Evolutionary conservation across 2,113 vertebrate species (phyloP), one percentile per base, ranked within the genome.

Genomic region (Rana temporaria): DNA sequence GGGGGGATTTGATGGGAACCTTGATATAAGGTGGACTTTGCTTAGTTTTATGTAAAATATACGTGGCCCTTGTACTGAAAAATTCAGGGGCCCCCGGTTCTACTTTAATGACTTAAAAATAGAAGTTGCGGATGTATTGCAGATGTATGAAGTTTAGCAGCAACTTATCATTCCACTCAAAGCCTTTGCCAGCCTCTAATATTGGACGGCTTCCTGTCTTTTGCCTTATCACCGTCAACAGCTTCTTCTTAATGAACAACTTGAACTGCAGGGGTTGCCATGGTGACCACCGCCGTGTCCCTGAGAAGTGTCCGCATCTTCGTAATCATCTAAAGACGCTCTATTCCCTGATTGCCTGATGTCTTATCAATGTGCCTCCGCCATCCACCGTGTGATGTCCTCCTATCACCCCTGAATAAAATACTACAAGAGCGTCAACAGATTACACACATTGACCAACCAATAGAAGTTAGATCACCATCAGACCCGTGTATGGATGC

Each of bases 241-340:
- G 79, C 68, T 81, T 81, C 57, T 69, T 60, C 38, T 48, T 81
- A 71, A 70, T 81, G 78, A 81, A 81, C 32, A 62, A 63, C 78
- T 71, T 81, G 56, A 59, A 26, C 67, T 22, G 19, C 1, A 42
- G 48, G 12, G 34, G 79, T 81, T 72, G 59, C 79, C 68, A 81
- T 72, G 22, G 79, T 32, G 24, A 81, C 79, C 34, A 71, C 14
- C 59, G 22, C 57, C 56, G n/a, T 30, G 22, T 71, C 79, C 20
- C 57, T 55, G 63, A 38, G 76, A 55, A 56, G 63, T 79, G 76
- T 34, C 79, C 79, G 69, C 68, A 72, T 72, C 79, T 55, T 60
- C 57, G 42, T 81, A 81, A 64, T 81, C 79, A 81, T 71, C 68
- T 72, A 32, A 59, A 81, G 79, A 81, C 67, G n/a, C 59, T 72